These are phyloP conservation scores for Chionoecetes opilio DNA, from an alignment of 1,140 invertebrate species.

Conservation along the genomic window DNA sequence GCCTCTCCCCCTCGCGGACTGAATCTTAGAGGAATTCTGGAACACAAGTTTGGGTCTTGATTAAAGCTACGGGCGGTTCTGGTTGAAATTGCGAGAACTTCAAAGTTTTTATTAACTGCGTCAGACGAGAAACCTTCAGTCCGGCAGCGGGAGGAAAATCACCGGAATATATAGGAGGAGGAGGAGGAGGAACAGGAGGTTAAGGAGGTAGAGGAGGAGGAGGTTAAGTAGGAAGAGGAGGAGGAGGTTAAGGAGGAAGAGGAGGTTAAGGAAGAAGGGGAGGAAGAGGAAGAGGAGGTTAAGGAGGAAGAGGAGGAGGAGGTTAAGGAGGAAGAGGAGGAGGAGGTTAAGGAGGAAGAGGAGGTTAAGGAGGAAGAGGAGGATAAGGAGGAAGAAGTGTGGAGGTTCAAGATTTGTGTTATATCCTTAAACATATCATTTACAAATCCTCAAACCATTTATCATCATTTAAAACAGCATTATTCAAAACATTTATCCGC, in stretches of 20 bases:
- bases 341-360: no score
- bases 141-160: not conserved
- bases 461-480: no score
- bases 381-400: no score
- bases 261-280: not conserved
- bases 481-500: no score
- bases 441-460: no score
- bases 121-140: conserved; percentile 17
- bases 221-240: not conserved
- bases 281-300: no score
- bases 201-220: not conserved
- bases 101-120: conserved; percentile 12
- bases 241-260: not conserved
- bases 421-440: no score
- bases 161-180: not conserved
- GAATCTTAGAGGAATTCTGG: not conserved
- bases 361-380: no score
- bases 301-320: no score
- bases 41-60: not conserved
- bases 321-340: not conserved
- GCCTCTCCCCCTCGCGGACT: not conserved
- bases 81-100: conserved; percentile 24
- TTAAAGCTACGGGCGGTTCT: conserved; percentile 22
- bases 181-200: not conserved
- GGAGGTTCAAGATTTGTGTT: no score